Evolutionary conservation across 2,888 invertebrate species (phyloP), one percentile per base, ranked within the genome.

Genomic region (Hemicrepidius hirtus): DNA sequence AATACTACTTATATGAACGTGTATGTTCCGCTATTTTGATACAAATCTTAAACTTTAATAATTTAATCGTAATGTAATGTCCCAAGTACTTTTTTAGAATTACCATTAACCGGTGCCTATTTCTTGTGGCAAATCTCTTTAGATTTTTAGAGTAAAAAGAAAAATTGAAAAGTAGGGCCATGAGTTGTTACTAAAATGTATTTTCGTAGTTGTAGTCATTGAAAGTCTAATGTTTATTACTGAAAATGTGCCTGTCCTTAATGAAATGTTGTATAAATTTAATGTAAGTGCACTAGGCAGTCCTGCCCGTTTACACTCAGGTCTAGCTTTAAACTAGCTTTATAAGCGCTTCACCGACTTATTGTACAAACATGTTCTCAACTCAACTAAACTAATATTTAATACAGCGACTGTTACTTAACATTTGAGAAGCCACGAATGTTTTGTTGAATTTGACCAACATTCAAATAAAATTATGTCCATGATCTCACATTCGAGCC

Each of bases 301-400:
- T 65, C 60, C 37, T 65, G 68, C 73, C 67, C 65, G 44, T 73
- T 68, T 73, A 65, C 68, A 67, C 71, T 73, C 73, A 73, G 73
- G 73, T 73, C 40, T 73, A 73, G 60, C 73, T 68, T 68, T 73
- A 68, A 68, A 59, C 28, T 73, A 72, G 68, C 68, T 68, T 72
- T 64, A 24, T 67, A 72, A 72, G 60, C 40, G 71, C 59, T 59
- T 69, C 46, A 71, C 71, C 49, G 37, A 69, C 63, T 63, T 63
- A 69, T 53, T 67, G 41, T 41, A 63, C 62, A 50, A 63, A 69
- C 10, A 37, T 55, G 50, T 68, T 60, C 60, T 50, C 49, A 41
- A 68, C 1, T 3, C 3, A 50, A 50, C 20, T n/a, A n/a, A n/a
- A 24, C 18, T 46, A 16, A 49, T 32, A 40, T 32, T 59, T 37